phyloP scores from a whole-genome alignment of 2,113 vertebrate genomes.

The Malurus elegans region DNA sequence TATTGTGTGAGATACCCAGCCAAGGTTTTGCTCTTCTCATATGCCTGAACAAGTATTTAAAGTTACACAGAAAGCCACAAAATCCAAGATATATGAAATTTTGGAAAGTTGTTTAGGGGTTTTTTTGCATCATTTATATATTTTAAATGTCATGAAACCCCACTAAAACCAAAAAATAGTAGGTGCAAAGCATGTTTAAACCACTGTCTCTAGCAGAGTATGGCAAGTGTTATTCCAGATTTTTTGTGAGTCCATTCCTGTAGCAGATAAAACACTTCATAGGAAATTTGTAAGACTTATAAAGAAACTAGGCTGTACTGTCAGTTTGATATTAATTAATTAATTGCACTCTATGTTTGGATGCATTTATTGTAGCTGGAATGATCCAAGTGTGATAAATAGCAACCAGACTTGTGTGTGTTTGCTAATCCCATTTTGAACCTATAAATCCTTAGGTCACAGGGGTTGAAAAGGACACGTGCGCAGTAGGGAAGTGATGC shows the following conservation, averaged over 20 bases:
- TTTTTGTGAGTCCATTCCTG: neutral
- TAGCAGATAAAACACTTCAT: neutral
- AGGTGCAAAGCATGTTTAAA: neutral
- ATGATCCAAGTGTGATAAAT: neutral
- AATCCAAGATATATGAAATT: neutral
- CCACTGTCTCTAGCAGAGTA: neutral
- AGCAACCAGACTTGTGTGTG: neutral
- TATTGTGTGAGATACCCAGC: neutral
- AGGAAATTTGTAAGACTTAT: neutral
- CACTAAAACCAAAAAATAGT: neutral
- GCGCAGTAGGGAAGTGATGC: neutral
- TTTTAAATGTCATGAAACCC: neutral
- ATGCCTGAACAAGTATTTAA: neutral
- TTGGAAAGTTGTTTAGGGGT: neutral
- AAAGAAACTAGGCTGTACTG: neutral
- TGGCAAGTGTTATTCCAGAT: neutral
- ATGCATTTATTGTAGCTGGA: neutral
- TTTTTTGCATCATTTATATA: neutral
- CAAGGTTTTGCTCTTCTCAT: neutral
- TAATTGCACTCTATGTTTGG: neutral
- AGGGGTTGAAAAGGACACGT: neutral
- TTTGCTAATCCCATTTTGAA: neutral
- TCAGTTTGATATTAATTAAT: neutral
- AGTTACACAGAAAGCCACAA: neutral
- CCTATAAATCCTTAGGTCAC: neutral